These are phyloP conservation scores for Spilogale gracilis DNA, from an alignment of 2,113 vertebrate genomes.

Conservation along the genomic window DNA sequence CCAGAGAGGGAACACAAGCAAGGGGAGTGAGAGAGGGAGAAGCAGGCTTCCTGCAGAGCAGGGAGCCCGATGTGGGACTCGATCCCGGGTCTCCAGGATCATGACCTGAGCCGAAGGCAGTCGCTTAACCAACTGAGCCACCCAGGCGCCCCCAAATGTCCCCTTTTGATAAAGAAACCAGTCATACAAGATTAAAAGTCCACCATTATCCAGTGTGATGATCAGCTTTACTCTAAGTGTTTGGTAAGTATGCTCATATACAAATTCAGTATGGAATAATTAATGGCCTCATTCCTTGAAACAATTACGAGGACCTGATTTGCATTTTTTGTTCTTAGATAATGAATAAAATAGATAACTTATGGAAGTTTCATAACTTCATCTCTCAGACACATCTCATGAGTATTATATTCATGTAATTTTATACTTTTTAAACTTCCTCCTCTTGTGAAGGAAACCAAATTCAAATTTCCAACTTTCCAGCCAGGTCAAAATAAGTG, in stretches of 20 bases:
- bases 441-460: neutral
- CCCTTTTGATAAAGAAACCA: neutral
- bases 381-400: neutral
- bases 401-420: neutral
- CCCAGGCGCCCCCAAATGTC: neutral
- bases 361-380: neutral
- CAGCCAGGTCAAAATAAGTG: neutral
- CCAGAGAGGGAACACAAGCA: no score
- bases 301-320: neutral
- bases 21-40: no score
- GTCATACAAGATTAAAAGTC: neutral
- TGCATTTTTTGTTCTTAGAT: neutral
- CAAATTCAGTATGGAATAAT: neutral
- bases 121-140: no score
- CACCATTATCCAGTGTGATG: neutral
- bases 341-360: neutral
- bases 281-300: neutral
- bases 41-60: no score
- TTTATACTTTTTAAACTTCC: neutral
- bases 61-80: no score
- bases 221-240: neutral
- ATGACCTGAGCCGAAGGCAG: no score
- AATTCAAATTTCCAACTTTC: slow-evolving; percentile 4
- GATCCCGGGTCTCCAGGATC: no score
- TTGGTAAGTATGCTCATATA: neutral